phyloP scores from a whole-genome alignment of 2,797 vertebrate genomes.

The Siniperca undulata region DNA sequence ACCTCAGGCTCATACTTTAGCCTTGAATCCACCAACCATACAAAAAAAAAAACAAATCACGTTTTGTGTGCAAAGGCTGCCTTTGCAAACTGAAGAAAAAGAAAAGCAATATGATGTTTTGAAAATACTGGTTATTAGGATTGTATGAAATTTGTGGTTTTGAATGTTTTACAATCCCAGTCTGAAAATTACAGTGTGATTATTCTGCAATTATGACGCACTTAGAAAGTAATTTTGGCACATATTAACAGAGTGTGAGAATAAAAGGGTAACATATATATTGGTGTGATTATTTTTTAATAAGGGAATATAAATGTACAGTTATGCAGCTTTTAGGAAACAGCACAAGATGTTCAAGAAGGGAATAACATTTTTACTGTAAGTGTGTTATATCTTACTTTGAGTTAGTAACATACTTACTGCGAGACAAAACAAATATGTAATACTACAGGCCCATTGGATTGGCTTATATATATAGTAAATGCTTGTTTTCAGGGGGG shows the following conservation, averaged over 20 bases:
- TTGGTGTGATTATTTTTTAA: background rate
- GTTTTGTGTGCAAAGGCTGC: slow-evolving; percentile 2
- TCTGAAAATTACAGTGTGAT: slow-evolving; percentile 27
- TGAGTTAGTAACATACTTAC: background rate
- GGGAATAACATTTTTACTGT: background rate
- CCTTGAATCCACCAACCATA: slow-evolving; percentile 30
- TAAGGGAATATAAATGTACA: background rate
- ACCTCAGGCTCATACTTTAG: slow-evolving; percentile 47
- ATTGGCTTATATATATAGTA: background rate
- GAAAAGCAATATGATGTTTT: slow-evolving; percentile 7
- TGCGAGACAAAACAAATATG: slow-evolving; percentile 9
- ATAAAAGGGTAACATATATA: slow-evolving; percentile 2
- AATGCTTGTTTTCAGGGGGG: background rate
- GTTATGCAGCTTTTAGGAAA: background rate
- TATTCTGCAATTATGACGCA: slow-evolving; percentile 38
- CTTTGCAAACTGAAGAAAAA: background rate
- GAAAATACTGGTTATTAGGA: background rate
- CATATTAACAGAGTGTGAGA: slow-evolving; percentile 2
- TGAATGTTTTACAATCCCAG: slow-evolving; percentile 15
- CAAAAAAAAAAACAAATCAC: background rate
- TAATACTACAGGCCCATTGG: background rate
- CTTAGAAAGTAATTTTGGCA: slow-evolving; percentile 24
- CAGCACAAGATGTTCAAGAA: background rate
- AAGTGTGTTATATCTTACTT: background rate
- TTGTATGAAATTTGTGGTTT: slow-evolving; percentile 25